Conservation (phyloP, 2,113 vertebrate species). For the Aptenodytes forsteri region DNA sequence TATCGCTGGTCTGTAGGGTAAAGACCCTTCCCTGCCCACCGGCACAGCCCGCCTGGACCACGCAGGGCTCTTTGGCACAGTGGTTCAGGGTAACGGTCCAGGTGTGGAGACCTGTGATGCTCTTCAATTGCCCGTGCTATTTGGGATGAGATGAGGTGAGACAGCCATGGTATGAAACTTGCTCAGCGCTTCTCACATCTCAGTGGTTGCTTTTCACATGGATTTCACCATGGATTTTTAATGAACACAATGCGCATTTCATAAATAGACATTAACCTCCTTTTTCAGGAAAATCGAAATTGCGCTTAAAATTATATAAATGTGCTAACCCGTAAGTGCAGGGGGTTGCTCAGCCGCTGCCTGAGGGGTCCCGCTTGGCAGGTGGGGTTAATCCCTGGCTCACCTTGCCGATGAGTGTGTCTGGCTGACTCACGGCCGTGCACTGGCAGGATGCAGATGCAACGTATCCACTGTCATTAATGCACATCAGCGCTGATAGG, state of each 20-base stretch:
- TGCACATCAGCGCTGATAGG: fast-evolving
- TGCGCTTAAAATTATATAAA: background rate
- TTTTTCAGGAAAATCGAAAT: background rate
- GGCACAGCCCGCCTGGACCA: background rate
- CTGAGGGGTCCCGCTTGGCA: background rate
- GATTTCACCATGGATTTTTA: background rate
- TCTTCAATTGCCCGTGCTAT: background rate
- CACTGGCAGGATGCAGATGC: background rate
- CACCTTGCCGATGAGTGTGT: background rate
- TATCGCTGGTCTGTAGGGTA: fast-evolving
- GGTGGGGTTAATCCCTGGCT: background rate
- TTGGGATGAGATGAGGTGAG: background rate
- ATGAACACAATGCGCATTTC: fast-evolving
- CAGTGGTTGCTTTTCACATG: background rate
- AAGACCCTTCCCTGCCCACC: background rate
- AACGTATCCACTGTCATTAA: fast-evolving
- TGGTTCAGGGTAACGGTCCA: fast-evolving
- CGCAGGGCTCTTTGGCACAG: fast-evolving
- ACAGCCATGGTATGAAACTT: background rate
- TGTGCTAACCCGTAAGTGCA: fast-evolving
- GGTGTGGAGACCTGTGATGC: background rate
- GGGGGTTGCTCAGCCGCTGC: background rate
- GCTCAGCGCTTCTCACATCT: background rate
- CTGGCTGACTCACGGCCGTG: background rate
- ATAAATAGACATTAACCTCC: background rate